Conservation (phyloP, 2,797 vertebrate species). For the Coracias cyanogaster region DNA sequence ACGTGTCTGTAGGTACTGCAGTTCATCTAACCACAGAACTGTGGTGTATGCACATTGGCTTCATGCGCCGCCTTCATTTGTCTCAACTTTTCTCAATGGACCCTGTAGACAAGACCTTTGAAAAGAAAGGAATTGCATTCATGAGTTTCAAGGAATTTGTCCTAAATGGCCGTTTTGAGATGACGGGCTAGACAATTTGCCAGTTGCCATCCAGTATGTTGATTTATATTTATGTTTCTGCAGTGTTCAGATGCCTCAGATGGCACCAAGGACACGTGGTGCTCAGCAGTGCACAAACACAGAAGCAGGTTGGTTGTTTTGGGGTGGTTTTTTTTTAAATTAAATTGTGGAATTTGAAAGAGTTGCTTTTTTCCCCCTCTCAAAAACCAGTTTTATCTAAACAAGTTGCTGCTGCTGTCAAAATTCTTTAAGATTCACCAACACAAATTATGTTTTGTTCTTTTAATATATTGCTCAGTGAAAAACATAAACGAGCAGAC, state of each 20-base stretch:
- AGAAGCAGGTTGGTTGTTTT: not conserved
- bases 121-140: not conserved
- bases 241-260: not conserved
- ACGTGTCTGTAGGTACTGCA: not conserved
- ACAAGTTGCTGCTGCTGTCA: conserved; percentile 26
- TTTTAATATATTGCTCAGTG: not conserved
- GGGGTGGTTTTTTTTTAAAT: not conserved
- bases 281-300: not conserved
- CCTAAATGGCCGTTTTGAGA: not conserved
- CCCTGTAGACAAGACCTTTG: not conserved
- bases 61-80: not conserved
- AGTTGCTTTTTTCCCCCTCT: not conserved
- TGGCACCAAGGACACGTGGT: not conserved
- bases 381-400: not conserved
- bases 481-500: conserved; percentile 15
- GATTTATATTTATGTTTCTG: not conserved
- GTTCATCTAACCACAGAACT: not conserved
- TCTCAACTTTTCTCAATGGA: not conserved
- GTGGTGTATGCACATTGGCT: not conserved
- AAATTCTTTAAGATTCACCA: conserved; percentile 16
- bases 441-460: not conserved
- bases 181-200: not conserved
- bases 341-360: not conserved
- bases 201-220: not conserved
- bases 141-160: not conserved